Percentiles rank a stretch among this genome's conserved stretches.
Evolutionary conservation across 2,113 vertebrate genomes (phyloP).

Genomic region (Calypte anna): DNA sequence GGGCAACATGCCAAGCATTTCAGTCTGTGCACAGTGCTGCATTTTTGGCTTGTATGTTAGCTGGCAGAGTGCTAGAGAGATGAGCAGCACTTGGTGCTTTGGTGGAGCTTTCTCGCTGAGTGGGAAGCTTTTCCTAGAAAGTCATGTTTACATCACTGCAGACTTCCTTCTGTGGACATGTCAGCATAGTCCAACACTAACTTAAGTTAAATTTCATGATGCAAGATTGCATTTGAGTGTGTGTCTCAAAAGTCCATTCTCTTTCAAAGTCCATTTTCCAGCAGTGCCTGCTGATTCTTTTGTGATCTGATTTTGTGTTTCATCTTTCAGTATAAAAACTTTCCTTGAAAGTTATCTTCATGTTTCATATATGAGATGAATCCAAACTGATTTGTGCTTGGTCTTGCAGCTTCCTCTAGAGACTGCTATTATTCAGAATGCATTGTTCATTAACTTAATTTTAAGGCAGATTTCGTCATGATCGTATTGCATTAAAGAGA

Average conservation of each 20-base stretch:
- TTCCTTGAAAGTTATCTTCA: not conserved
- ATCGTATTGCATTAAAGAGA: not conserved
- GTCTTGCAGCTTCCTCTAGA: not conserved
- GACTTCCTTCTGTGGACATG: not conserved
- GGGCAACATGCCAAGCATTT: not conserved
- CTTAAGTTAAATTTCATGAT: not conserved
- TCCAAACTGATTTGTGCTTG: not conserved
- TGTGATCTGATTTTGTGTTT: not conserved
- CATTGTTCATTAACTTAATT: not conserved
- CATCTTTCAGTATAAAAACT: not conserved
- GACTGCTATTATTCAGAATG: not conserved
- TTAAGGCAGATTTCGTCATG: not conserved
- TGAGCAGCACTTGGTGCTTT: not conserved
- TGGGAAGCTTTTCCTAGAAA: not conserved
- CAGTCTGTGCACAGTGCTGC: accelerated
- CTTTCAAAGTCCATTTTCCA: not conserved
- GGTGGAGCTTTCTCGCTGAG: accelerated
- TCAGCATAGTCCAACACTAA: not conserved
- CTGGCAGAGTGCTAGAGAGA: not conserved
- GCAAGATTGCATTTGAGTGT: not conserved
- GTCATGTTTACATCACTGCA: accelerated
- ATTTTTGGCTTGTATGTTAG: not conserved
- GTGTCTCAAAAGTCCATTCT: not conserved
- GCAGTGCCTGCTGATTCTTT: not conserved
- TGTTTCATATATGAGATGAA: not conserved